Base-by-base conservation (phyloP, 2,797 vertebrate genomes). In the Chelonia mydas region DNA sequence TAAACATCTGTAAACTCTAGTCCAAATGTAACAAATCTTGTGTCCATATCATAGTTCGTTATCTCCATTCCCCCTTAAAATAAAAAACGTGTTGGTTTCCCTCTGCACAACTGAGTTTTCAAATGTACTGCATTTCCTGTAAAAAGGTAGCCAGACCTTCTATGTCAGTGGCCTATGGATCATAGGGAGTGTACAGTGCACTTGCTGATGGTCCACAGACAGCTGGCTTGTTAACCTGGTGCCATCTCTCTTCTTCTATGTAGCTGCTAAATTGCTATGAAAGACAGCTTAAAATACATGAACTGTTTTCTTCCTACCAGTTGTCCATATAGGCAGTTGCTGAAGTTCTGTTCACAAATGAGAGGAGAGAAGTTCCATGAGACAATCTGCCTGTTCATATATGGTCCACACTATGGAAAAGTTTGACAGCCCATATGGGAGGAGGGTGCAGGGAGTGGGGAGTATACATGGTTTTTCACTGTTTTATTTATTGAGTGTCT, bases 1-100 rank as follows among this genome's bases (percentile, higher is more conserved):
- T 37, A 79, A 95, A 82, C 4, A n/a, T 92, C 33, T 80, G 51
- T 87, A 65, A 93, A 88, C 61, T 82, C 57, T 83, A 57, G 86
- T 37, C 83, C n/a, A 83, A 90, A 31, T n/a, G 12, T 47, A 57
- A 84, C 51, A 85, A 72, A 85, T 91, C 55, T 72, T 87, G 74
- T 50, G 51, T 83, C 10, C 47, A 16, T 78, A 31, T 90, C 45
- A 54, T 13, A 37, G 11, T 31, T 94, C 10, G 57, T 92, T 51
- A 16, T 49, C 72, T 55, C 41, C 5, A 41, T 45, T 45, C 11
- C 11, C 21, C 25, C 23, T 76, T 12, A 27, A 79, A 17, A 33
- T 17, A 6, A 77, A 90, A 83, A 1, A 33, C 21, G 61, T 1
- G 10, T 4, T 33, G 41, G 76, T 57, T 81, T 92, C 31, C 33